Base-by-base conservation (phyloP, 1,140 invertebrate species). In the Gonatopus flavifemur region DNA sequence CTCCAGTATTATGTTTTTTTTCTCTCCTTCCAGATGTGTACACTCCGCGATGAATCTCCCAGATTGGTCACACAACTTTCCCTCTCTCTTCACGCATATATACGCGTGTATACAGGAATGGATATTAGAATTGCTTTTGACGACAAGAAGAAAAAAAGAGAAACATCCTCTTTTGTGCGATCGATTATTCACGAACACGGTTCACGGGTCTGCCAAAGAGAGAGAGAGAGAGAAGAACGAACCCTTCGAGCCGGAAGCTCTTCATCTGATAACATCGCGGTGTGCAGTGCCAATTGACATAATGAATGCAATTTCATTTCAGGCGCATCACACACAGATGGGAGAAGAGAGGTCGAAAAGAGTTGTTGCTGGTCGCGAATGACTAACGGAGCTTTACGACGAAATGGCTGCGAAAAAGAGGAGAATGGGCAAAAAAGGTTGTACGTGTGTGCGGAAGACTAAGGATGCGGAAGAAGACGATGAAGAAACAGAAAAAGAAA, bases 271-370 rank as follows among this genome's bases (percentile, higher is more conserved):
- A 55, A 56, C 49, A 33, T 30, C 51, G 48, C 48, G 40, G 33
- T 50, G 46, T n/a, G n/a, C n/a, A n/a, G n/a, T n/a, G n/a, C n/a
- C 59, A 53, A 62, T 62, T 61, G 59, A 62, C 54, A 57, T 62
- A 61, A 62, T 62, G 58, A 62, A 62, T 57, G 59, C 49, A 62
- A 61, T 62, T 62, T 62, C 48, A 62, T 57, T 62, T 41, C 37
- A 52, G 49, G n/a, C n/a, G 59, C 45, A 62, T 46, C 59, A 22
- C 40, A n/a, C n/a, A n/a, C n/a, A n/a, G n/a, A n/a, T n/a, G n/a
- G 55, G 39, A 55, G 31, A 28, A 44, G 33, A 43, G 55, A 22
- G 8, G 12, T 24, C 24, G 37, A 49, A 51, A 51, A 46, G 52
- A 50, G 53, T 60, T 56, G 57, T 61, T 60, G 49, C 52, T 43